Evolutionary conservation across 1,140 invertebrate genomes (phyloP), one percentile per base, ranked within the genome.

Genomic region (Lepidurus apus): DNA sequence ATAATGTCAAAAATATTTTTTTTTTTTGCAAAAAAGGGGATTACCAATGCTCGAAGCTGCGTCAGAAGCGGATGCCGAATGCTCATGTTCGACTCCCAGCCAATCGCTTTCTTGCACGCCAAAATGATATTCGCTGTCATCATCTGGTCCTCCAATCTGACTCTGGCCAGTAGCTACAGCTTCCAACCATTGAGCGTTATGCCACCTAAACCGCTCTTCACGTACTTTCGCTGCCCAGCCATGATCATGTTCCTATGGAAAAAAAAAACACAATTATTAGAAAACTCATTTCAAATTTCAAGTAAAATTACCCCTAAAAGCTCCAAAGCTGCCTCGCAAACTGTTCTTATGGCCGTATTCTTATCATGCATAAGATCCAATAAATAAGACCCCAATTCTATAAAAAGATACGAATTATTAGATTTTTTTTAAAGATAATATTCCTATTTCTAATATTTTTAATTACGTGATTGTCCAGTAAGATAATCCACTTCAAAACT

Each of bases 301-400:
- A 43, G 86, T 85, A 34, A 34, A 2, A 34, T 87, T 85, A 91
- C 93, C 45, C 93, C 92, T 83, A 98, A 96, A 17, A 97, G 91
- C 85, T 98, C 94, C 74, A 98, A 89, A 82, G 95, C 96, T 65
- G 91, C 91, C 85, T 96, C 95, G 83, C 95, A 97, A 75, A 98
- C 90, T 87, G 93, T 93, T 81, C 96, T 88, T 77, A 99, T 96
- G 84, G 95, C 90, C 79, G 91, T 89, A 87, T 98, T 98, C 85
- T 97, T 97, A 84, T 99, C 96, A 85, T 98, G 95, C 92, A 99
- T 95, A 77, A 99, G 87, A 87, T 99, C 97, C 78, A 99, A 95
- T n/a, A 99, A 88, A 86, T 98, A 98, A 1, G 95, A 95, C 42
- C 95, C 93, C 26, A 94, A 94, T 85, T 96, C 93, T 91, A 85